Evolutionary conservation across 2,888 invertebrate species (phyloP), one percentile per base, ranked within the genome.

Genomic region (Heliconius sara): DNA sequence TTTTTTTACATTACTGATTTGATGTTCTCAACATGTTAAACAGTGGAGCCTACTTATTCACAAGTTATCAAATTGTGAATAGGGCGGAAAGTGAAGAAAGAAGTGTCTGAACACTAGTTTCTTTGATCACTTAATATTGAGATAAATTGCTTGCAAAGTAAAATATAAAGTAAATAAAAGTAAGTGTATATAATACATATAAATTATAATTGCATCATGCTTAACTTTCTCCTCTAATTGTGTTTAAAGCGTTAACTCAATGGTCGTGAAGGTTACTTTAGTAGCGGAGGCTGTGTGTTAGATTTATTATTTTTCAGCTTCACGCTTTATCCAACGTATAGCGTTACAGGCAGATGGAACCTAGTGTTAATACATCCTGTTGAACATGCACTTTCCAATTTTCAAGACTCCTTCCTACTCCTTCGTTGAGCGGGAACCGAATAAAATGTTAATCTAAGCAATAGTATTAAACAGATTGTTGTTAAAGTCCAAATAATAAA

Each of bases 151-250:
- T 52, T 7, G 6, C 19, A 7, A 7, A 52, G 52, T 52, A 27
- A 27, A 27, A 27, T 27, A 27, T 27, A 27, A 27, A 27, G 34
- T 34, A 39, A 39, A 39, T 39, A 39, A 39, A 39, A 60, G 60
- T 60, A n/a, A 25, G 65, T 63, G 30, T 30, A 22, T 67, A 19
- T 22, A 66, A 30, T 16, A 27, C 27, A 34, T 6, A 30, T 19
- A 22, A 34, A 9, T 67, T 22, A 67, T 67, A 34, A 22, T 67
- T 67, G 19, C 67, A 34, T 34, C 34, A 34, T 34, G 22, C 22
- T 22, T 10, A 67, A 67, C 67, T 67, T 67, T 67, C 67, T 34
- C 67, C 34, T 34, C 34, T 65, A 65, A 65, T 67, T 67, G 34
- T 34, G 66, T 66, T 66, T 27, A 13, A 65, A 6, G 65, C 13